A percentile compares a stretch with the other conserved stretches of the same genome.
These are phyloP conservation scores for Isurus oxyrinchus DNA, from an alignment of 2,113 vertebrate genomes.

Conservation along the genomic window DNA sequence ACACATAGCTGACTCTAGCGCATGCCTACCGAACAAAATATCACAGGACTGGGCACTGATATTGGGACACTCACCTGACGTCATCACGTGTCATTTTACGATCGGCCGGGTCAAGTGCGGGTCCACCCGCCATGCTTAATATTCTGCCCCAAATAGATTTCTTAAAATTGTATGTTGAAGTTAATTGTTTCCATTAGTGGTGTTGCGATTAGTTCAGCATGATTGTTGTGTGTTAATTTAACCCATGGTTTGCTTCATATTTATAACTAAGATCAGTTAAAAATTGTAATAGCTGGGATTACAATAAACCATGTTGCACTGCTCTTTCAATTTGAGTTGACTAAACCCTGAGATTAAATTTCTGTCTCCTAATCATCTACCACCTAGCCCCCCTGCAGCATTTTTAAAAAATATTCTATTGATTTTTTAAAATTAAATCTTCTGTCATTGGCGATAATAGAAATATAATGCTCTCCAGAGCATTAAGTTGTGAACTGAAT, in stretches of 20 bases:
- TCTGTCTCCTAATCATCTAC: too few species aligned
- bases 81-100: too few species aligned
- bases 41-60: too few species aligned
- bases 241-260: neutral
- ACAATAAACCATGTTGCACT: too few species aligned
- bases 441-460: neutral
- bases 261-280: neutral
- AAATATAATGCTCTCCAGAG: neutral
- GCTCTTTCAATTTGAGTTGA: too few species aligned
- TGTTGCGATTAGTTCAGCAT: neutral
- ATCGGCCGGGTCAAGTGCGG: too few species aligned
- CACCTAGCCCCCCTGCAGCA: neutral
- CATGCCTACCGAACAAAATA: too few species aligned
- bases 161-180: neutral
- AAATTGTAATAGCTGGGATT: neutral
- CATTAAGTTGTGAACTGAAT: neutral
- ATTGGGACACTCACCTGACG: too few species aligned
- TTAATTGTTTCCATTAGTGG: neutral
- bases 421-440: neutral
- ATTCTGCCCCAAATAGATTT: neutral
- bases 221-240: neutral
- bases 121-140: too few species aligned
- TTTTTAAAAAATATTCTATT: neutral
- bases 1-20: too few species aligned
- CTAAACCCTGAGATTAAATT: too few species aligned